Evolutionary conservation across 2,113 vertebrate genomes (phyloP).

Genomic region (Corythaixoides concolor): DNA sequence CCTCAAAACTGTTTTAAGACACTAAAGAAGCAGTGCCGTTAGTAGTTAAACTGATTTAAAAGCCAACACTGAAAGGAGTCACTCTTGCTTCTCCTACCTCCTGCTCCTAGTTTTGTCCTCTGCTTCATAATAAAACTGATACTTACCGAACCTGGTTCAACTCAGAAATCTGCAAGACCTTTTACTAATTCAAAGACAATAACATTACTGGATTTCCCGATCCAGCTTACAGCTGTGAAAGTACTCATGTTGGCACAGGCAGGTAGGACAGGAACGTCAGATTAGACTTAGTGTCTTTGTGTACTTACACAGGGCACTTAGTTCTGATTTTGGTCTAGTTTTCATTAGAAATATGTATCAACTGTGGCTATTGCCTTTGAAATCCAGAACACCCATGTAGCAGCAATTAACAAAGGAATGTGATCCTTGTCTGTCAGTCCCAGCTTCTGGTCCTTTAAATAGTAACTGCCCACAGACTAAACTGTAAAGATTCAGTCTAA

Average conservation of each 20-base stretch:
- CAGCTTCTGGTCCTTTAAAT: not conserved
- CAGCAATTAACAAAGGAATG: not conserved
- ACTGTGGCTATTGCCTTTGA: not conserved
- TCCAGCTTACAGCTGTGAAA: not conserved
- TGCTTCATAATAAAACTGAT: not conserved
- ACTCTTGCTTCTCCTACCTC: not conserved
- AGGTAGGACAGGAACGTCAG: not conserved
- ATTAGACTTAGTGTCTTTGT: not conserved
- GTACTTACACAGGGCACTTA: not conserved
- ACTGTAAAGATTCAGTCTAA: not conserved
- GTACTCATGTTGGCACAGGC: not conserved
- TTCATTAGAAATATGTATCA: not conserved
- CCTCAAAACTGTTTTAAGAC: not conserved
- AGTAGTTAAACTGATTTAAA: not conserved
- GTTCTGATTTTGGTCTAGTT: not conserved
- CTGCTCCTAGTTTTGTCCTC: not conserved
- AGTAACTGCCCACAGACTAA: not conserved
- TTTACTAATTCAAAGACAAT: not conserved
- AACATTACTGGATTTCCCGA: not conserved
- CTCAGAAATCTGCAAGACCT: not conserved
- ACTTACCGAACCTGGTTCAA: not conserved
- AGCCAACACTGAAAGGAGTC: not conserved
- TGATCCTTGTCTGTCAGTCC: not conserved
- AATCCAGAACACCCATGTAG: not conserved
- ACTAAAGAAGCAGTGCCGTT: not conserved